A percentile compares a stretch with the other conserved stretches of the same genome.
These are phyloP conservation scores for Temnothorax nylanderi DNA, from an alignment of 1,140 invertebrate genomes.

Conservation along the genomic window DNA sequence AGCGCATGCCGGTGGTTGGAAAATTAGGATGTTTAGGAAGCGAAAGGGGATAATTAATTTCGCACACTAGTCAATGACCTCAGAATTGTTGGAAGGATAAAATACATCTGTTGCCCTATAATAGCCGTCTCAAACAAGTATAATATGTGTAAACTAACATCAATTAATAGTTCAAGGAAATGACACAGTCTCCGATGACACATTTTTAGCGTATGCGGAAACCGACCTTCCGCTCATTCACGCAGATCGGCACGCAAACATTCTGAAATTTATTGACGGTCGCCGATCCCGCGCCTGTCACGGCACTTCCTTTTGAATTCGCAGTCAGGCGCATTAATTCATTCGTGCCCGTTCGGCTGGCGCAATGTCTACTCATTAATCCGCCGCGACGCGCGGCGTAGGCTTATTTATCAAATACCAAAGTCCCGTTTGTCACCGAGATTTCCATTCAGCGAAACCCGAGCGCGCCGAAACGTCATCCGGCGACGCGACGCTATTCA, in stretches of 20 bases:
- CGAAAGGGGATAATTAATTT: constrained; percentile 8
- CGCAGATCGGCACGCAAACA: neutral
- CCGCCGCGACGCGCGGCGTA: neutral
- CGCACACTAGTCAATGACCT: neutral
- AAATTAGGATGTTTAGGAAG: constrained; percentile 21
- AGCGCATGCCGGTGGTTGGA: neutral
- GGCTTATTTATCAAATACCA: constrained; percentile 52
- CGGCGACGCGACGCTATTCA: constrained; percentile 38
- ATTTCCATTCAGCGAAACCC: constrained; percentile 46
- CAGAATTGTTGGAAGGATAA: neutral
- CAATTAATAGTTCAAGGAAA: neutral
- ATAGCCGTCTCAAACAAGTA: neutral
- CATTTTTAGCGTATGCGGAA: neutral
- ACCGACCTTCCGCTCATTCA: neutral
- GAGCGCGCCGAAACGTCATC: constrained; percentile 23
- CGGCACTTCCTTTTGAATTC: neutral
- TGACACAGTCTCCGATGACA: neutral
- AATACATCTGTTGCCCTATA: neutral
- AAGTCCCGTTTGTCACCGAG: neutral
- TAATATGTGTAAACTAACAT: neutral
- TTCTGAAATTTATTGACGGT: constrained; percentile 23
- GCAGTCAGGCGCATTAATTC: constrained; percentile 21
- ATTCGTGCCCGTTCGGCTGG: neutral
- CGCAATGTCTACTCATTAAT: constrained; percentile 32
- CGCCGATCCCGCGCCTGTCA: neutral